phyloP scores from a whole-genome alignment of 2,888 invertebrate genomes.

The Melanargia galathea region DNA sequence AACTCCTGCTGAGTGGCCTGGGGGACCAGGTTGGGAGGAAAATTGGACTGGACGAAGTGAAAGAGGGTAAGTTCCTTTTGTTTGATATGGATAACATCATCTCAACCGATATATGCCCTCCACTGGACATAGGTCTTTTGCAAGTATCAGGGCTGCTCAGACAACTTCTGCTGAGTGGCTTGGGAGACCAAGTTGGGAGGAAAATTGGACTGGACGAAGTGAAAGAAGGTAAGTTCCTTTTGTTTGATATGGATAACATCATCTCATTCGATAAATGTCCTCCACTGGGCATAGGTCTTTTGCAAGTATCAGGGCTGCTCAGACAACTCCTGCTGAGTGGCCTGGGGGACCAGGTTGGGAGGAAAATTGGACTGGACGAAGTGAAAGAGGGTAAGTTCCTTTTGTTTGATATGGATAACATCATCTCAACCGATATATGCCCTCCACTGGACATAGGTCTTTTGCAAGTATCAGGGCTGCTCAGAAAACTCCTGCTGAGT shows the following conservation, averaged over 20 bases:
- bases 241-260: too few species aligned
- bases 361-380: slow-evolving; percentile 83
- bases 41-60: slow-evolving; percentile 76
- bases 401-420: too few species aligned
- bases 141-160: too few species aligned
- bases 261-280: too few species aligned
- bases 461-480: too few species aligned
- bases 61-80: slow-evolving; percentile 51
- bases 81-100: too few species aligned
- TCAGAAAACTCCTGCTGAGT: slow-evolving; percentile 91
- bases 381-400: slow-evolving; percentile 51
- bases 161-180: slow-evolving; percentile 90
- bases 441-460: too few species aligned
- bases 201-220: slow-evolving; percentile 83
- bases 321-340: slow-evolving; percentile 92
- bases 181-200: slow-evolving; percentile 94
- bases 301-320: too few species aligned
- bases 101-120: too few species aligned
- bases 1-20: slow-evolving; percentile 90
- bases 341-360: slow-evolving; percentile 94
- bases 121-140: too few species aligned
- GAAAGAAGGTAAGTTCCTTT: slow-evolving; percentile 51
- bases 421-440: too few species aligned
- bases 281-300: too few species aligned
- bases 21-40: slow-evolving; percentile 94